A percentile compares a stretch with the other conserved stretches of the same genome.
Evolutionary conservation across 1,140 invertebrate species (phyloP).

Genomic region (Dendrolimus punctatus): DNA sequence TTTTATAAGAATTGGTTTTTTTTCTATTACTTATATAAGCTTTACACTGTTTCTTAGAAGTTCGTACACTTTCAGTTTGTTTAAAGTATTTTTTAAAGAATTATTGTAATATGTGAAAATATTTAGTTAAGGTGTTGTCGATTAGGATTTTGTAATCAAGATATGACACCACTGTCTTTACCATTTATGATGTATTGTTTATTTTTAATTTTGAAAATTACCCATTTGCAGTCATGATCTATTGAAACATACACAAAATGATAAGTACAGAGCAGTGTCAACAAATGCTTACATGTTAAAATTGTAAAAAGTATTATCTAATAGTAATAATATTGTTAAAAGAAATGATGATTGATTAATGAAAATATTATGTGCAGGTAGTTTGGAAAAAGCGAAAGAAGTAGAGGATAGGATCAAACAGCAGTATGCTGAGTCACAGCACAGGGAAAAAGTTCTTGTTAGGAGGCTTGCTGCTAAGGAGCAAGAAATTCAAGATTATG

Average conservation of each 20-base stretch:
- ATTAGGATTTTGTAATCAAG: conserved; percentile 31
- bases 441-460: conserved; percentile 93
- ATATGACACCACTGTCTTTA: conserved; percentile 2
- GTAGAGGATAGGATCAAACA: conserved; percentile 87
- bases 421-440: conserved; percentile 87
- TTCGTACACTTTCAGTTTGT: too few species aligned
- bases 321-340: too few species aligned
- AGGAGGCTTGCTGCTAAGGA: conserved; percentile 94
- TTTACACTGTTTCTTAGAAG: too few species aligned
- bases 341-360: too few species aligned
- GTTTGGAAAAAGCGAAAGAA: conserved; percentile 82
- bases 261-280: too few species aligned
- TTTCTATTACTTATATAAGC: too few species aligned
- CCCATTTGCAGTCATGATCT: too few species aligned
- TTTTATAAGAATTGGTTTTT: too few species aligned
- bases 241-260: too few species aligned
- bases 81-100: too few species aligned
- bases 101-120: conserved; percentile 5
- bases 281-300: too few species aligned
- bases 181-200: not conserved
- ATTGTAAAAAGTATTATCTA: too few species aligned
- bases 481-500: conserved; percentile 96
- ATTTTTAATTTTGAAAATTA: not conserved
- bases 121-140: conserved; percentile 68
- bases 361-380: conserved; percentile 72